Percentiles rank a stretch among this genome's conserved stretches.
Conservation (phyloP, 2,113 vertebrate species). For the Atractosteus spatula region DNA sequence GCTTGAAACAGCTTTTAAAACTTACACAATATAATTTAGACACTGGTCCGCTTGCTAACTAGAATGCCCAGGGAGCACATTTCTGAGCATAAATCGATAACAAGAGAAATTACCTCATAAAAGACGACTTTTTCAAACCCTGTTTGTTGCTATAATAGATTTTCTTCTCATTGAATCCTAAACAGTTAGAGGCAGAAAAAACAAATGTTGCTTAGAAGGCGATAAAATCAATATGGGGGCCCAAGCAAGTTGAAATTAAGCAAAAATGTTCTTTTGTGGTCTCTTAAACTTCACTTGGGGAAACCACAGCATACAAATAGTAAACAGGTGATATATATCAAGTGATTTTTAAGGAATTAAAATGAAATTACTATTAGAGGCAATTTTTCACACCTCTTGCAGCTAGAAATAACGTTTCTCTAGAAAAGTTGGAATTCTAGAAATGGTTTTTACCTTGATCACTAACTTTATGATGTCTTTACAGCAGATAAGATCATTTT, state of each 20-base stretch:
- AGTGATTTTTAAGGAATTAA: too few species aligned
- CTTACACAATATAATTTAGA: conserved; percentile 24
- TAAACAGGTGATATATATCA: too few species aligned
- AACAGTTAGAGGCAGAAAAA: conserved; percentile 7
- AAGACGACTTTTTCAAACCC: conserved; percentile 23
- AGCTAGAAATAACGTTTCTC: too few species aligned
- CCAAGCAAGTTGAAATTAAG: background rate
- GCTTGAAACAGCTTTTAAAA: conserved; percentile 17
- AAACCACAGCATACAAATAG: too few species aligned
- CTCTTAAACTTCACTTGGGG: background rate
- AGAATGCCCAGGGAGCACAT: conserved; percentile 12
- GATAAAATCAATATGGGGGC: background rate
- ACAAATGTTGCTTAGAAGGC: conserved; percentile 19
- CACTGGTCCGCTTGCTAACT: conserved; percentile 19
- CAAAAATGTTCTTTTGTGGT: background rate
- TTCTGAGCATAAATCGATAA: conserved; percentile 28
- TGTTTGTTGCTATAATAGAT: conserved; percentile 20
- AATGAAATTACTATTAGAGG: too few species aligned
- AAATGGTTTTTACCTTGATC: background rate
- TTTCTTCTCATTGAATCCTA: conserved; percentile 21
- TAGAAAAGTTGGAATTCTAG: background rate
- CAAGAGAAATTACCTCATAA: conserved; percentile 20
- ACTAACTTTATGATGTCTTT: background rate
- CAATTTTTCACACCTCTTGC: too few species aligned
- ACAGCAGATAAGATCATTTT: background rate